Base-by-base conservation (phyloP, 2,888 invertebrate species). In the Chalcosyrphus nemorum region DNA sequence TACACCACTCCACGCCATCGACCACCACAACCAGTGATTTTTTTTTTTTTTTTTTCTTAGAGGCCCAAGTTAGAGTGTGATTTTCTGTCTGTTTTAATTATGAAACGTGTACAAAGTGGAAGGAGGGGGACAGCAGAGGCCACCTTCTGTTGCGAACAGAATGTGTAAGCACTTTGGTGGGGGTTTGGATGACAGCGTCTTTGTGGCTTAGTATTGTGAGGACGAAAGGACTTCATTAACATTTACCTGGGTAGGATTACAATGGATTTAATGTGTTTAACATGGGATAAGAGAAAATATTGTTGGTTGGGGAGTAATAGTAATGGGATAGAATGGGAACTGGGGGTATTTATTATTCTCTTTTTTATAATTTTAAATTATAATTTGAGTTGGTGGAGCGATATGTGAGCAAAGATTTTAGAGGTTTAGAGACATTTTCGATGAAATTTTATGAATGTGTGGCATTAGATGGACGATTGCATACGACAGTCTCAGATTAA, bases 241-340 rank as follows among this genome's bases (percentile, higher is more conserved):
- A 82, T 82, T 82, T 82, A 82, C 82, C 82, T 82, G 82, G 61
- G 72, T 72, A 50, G 82, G 82, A 82, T 82, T 82, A 82, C 68
- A 82, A 82, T 82, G 82, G 82, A 82, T 78, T 74, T 82, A 82
- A 82, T 82, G 82, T 78, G 78, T 82, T 82, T 78, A 82, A 82
- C 72, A 78, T 74, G 72, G 78, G 78, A 82, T 82, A 68, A 78
- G 72, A 56, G 71, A 29, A 43, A 41, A 56, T 43, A 65, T 71
- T 72, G 72, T 72, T 80, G 59, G 65, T 52, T 59, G 29, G 43
- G 43, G 41, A 54, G 54, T 54, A 41, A 43, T 68, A 24, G 54
- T 54, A 41, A 43, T 68, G 15, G 24, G 47, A 65, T 47, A 50
- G 17, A 1, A 27, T 50, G 47, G 24, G 24, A 24, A 24, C 7